Evolutionary conservation across 2,113 vertebrate species (phyloP), one percentile per base, ranked within the genome.

Genomic region (Delphinapterus leucas): DNA sequence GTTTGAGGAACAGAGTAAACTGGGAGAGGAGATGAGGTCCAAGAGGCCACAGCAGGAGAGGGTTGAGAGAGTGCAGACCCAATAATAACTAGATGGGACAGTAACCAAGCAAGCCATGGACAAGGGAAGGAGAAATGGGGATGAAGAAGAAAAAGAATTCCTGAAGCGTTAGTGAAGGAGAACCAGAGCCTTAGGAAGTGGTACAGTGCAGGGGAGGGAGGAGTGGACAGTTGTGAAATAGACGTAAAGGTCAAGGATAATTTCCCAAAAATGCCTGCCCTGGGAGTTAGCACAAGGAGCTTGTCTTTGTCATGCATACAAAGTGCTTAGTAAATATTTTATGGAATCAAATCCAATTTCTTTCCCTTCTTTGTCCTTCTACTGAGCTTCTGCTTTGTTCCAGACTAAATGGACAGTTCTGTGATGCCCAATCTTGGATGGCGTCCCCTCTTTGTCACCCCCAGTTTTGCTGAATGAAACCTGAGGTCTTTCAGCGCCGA

Each of bases 251-350:
- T 95, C 90, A 96, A 81, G 38, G 76, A 77, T 73, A 76, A 88
- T 60, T 65, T 83, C 82, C 63, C 28, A 81, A 96, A 93, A 96
- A 28, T 36, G 49, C 80, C 86, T 93, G 77, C 28, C 60, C 92
- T 95, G 41, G 90, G 93, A 95, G 95, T 96, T 93, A 96, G 68
- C 97, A 84, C 79, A 92, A 58, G 83, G 65, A 97, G 26, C 68
- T 76, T 79, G 63, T 85, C 87, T 91, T 97, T 92, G 81, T 86
- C 87, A 33, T 88, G 93, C 95, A 96, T 95, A 63, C 58, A 4
- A 71, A 93, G 68, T 96, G 15, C 74, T 97, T 63, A 36, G 88
- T 86, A 96, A 91, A 97, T 93, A 87, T 93, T 93, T 93, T 95
- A 83, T 76, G 73, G 74, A 95, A 55, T 95, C 74, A 67, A 94